phyloP scores from a whole-genome alignment of 2,797 vertebrate genomes.

The Neomorphus geoffroyi region DNA sequence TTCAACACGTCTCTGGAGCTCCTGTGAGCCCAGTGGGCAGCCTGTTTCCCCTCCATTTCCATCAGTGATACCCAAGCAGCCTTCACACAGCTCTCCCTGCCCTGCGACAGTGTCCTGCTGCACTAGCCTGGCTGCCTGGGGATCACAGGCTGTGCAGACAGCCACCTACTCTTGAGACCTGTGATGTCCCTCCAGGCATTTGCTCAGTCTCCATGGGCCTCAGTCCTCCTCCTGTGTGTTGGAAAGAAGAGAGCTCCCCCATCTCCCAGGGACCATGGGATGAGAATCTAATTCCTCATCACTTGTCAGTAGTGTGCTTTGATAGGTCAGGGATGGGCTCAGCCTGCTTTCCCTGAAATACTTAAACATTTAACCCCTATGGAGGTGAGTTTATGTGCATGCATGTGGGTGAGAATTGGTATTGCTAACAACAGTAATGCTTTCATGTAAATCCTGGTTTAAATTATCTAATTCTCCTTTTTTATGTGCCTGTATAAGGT shows the following conservation, averaged over 20 bases:
- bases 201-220: not conserved
- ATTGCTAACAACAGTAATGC: not conserved
- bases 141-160: not conserved
- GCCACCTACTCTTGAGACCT: not conserved
- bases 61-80: not conserved
- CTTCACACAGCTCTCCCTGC: not conserved
- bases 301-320: not conserved
- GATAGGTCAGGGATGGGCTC: not conserved
- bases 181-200: not conserved
- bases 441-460: not conserved
- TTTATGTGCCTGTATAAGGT: not conserved
- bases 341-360: not conserved
- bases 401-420: not conserved
- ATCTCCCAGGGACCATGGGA: not conserved
- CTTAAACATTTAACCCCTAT: not conserved
- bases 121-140: rapidly evolving
- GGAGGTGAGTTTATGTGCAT: rapidly evolving
- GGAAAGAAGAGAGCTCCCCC: not conserved
- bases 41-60: not conserved
- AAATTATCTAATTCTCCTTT: not conserved
- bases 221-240: not conserved
- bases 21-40: not conserved
- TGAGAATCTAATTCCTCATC: not conserved
- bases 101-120: not conserved
- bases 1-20: not conserved